Evolutionary conservation across 2,888 invertebrate genomes (phyloP), one percentile per base, ranked within the genome.

Genomic region (Leptarthrus brevirostris): DNA sequence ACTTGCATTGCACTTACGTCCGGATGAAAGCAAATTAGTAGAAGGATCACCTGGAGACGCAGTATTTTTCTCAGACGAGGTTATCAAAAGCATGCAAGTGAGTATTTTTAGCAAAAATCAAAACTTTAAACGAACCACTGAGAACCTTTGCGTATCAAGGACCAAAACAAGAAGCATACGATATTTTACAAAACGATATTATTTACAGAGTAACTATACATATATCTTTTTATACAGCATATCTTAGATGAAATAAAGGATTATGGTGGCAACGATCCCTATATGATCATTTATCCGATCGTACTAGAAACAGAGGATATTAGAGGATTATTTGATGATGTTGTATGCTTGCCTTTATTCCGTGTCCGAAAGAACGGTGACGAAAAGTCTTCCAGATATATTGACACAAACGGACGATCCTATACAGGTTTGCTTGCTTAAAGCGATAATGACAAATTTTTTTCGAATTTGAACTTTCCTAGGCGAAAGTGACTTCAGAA

Each of bases 231-330:
- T n/a, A 14, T 14, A 26, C 30, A 66, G 66, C 26, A 24, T 16
- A 14, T 66, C n/a, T 10, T 49, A 16, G 66, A 66, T 26, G 26
- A 47, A 2, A 66, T 66, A 16, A 26, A 14, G 12, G 18, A n/a
- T 12, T 66, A 66, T 24, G 66, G 66, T 47, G 66, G n/a, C n/a
- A n/a, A n/a, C n/a, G n/a, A n/a, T n/a, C n/a, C n/a, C n/a, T n/a
- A n/a, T n/a, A n/a, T n/a, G 47, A 66, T 49, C 6, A 47, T 66
- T 49, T 66, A 66, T 26, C 47, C 66, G 10, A 47, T 66, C 14
- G 22, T 66, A 24, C 12, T 66, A 0, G 14, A 66, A 10, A 47
- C 47, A 18, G 10, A 61, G 16, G 36, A 40, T 2, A 14, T 30
- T 8, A 30, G 40, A 1, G 20, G 40, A 22, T 40, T 61, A 40